Percentiles rank a stretch among this genome's conserved stretches.
Evolutionary conservation across 1,140 invertebrate genomes (phyloP).

Genomic region (Phortica variegata): DNA sequence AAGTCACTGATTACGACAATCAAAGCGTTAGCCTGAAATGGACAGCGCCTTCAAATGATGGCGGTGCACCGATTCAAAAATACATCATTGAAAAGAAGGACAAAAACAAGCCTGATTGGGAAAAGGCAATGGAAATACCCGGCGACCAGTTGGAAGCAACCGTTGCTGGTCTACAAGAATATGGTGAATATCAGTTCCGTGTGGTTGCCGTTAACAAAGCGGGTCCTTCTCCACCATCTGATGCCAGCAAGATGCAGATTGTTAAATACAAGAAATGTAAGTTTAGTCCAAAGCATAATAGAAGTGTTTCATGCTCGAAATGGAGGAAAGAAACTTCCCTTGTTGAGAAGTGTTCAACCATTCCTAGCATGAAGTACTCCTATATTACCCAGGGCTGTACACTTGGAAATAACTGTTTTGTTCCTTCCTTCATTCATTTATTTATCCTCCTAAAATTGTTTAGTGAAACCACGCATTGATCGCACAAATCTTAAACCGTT

Average conservation of each 20-base stretch:
- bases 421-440: not conserved
- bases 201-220: slow-evolving; percentile 96
- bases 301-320: not conserved
- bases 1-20: slow-evolving; percentile 91
- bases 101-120: slow-evolving; percentile 86
- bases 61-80: slow-evolving; percentile 92
- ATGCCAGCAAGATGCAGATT: slow-evolving; percentile 87
- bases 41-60: slow-evolving; percentile 87
- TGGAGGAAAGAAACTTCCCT: not conserved
- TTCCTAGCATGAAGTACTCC: too few species aligned
- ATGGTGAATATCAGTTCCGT: slow-evolving; percentile 92
- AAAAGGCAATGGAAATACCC: slow-evolving; percentile 85
- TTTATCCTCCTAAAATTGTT: not conserved
- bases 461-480: slow-evolving; percentile 94
- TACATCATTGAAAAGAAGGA: slow-evolving; percentile 98
- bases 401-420: too few species aligned
- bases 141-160: slow-evolving; percentile 76
- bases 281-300: too few species aligned
- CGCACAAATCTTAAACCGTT: slow-evolving; percentile 90
- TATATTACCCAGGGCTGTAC: too few species aligned
- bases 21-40: slow-evolving; percentile 92
- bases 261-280: slow-evolving; percentile 87
- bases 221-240: slow-evolving; percentile 89
- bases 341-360: too few species aligned
- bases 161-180: slow-evolving; percentile 85